These are phyloP conservation scores for Drosophila falleni DNA, from an alignment of 2,888 invertebrate species.

Conservation along the genomic window DNA sequence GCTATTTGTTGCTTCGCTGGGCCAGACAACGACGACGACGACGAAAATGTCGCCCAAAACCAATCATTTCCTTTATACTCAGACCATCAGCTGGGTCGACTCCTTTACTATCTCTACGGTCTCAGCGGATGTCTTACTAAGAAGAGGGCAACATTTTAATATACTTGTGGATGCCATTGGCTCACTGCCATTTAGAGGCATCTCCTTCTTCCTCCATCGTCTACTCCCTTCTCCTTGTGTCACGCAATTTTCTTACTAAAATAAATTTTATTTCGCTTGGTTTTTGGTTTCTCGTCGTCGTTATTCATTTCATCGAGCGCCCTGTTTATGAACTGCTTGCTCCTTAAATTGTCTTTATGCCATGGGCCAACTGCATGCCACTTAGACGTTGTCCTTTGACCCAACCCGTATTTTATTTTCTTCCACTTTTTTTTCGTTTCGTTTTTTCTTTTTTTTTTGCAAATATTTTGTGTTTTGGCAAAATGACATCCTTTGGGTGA, in stretches of 20 bases:
- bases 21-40: constrained; percentile 51
- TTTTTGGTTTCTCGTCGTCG: constrained; percentile 43
- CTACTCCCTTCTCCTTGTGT: constrained; percentile 63
- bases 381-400: constrained; percentile 65
- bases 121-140: constrained; percentile 52
- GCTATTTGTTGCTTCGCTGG: constrained; percentile 76
- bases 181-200: constrained; percentile 60
- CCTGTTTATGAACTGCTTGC: constrained; percentile 71
- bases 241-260: constrained; percentile 81
- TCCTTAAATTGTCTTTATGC: constrained; percentile 74
- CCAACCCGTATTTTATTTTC: constrained; percentile 28
- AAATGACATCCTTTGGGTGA: constrained; percentile 69
- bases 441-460: constrained; percentile 12
- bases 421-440: constrained; percentile 17
- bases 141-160: constrained; percentile 64
- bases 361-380: constrained; percentile 63
- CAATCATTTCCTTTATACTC: constrained; percentile 65
- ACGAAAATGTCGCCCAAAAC: constrained; percentile 59
- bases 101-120: constrained; percentile 24
- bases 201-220: constrained; percentile 24
- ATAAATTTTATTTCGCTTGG: constrained; percentile 70
- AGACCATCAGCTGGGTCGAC: constrained; percentile 19
- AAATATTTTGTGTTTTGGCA: constrained; percentile 68
- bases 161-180: constrained; percentile 70
- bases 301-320: constrained; percentile 68